A percentile compares a stretch with the other conserved stretches of the same genome.
These are phyloP conservation scores for Athene noctua DNA, from an alignment of 2,113 vertebrate genomes.

Conservation along the genomic window DNA sequence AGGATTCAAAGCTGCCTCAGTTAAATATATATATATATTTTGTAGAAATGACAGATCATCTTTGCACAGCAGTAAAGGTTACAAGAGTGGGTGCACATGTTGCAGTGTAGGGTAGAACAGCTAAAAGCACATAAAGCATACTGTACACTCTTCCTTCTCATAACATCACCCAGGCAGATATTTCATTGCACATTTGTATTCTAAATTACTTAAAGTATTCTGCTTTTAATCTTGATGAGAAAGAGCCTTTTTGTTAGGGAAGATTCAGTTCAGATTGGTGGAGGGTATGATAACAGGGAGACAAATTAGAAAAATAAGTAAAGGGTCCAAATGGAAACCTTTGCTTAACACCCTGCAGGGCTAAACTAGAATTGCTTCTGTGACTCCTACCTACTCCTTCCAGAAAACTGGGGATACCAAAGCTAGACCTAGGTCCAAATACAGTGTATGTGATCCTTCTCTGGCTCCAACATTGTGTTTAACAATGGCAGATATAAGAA, in stretches of 20 bases:
- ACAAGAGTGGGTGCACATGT: slow-evolving; percentile 51
- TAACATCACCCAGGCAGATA: slow-evolving; percentile 27
- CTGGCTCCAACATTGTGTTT: fast-evolving
- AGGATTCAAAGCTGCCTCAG: slow-evolving; percentile 52
- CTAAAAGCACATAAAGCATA: slow-evolving; percentile 51
- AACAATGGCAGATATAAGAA: not conserved
- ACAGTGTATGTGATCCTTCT: not conserved
- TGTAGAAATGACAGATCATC: slow-evolving; percentile 64
- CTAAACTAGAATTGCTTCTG: not conserved
- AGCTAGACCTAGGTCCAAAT: not conserved
- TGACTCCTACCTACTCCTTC: not conserved
- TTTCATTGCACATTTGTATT: slow-evolving; percentile 26
- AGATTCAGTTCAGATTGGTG: not conserved
- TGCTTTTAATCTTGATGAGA: not conserved
- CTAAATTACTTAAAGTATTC: not conserved
- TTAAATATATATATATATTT: not conserved
- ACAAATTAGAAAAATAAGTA: not conserved
- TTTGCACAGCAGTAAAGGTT: slow-evolving; percentile 55
- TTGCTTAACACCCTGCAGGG: not conserved
- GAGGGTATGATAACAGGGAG: not conserved
- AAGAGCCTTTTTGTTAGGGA: not conserved
- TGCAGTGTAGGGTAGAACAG: slow-evolving; percentile 44
- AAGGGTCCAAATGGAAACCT: not conserved
- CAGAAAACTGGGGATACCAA: not conserved
- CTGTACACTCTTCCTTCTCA: slow-evolving; percentile 2